Conservation (phyloP, 2,888 invertebrate genomes). For the Zaprionus lineosus region DNA sequence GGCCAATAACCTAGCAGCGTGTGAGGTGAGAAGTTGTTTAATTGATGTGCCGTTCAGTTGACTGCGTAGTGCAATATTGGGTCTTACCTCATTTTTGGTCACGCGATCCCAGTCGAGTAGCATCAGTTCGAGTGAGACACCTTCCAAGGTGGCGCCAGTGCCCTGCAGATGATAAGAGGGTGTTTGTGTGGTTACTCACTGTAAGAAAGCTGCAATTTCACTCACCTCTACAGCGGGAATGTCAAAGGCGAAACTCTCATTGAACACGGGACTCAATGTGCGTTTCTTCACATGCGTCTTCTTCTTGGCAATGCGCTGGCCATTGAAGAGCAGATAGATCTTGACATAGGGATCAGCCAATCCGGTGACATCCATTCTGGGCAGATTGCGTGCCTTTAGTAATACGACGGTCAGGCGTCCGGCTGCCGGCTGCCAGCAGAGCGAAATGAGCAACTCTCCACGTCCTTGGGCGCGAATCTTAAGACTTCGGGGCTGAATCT, state of each 20-base stretch:
- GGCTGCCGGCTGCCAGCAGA: constrained; percentile 99
- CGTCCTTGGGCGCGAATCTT: constrained; percentile 97
- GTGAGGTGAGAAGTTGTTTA: background rate
- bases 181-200: background rate
- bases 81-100: constrained; percentile 96
- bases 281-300: constrained; percentile 99
- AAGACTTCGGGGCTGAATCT: constrained; percentile 95
- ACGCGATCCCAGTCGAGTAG: constrained; percentile 97
- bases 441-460: constrained; percentile 96
- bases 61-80: background rate
- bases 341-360: constrained; percentile 98
- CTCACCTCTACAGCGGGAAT: constrained; percentile 89
- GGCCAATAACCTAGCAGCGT: constrained; percentile 96
- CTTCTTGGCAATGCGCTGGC: constrained; percentile 99
- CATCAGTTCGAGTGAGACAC: constrained; percentile 83
- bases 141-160: constrained; percentile 82
- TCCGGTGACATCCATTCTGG: constrained; percentile 99
- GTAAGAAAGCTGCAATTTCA: background rate
- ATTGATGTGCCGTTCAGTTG: background rate
- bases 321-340: constrained; percentile 97
- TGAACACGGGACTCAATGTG: constrained; percentile 98
- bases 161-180: constrained; percentile 79
- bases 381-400: constrained; percentile 97
- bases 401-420: constrained; percentile 97
- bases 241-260: constrained; percentile 99